phyloP scores from a whole-genome alignment of 2,888 invertebrate species.

The Amiota minor region DNA sequence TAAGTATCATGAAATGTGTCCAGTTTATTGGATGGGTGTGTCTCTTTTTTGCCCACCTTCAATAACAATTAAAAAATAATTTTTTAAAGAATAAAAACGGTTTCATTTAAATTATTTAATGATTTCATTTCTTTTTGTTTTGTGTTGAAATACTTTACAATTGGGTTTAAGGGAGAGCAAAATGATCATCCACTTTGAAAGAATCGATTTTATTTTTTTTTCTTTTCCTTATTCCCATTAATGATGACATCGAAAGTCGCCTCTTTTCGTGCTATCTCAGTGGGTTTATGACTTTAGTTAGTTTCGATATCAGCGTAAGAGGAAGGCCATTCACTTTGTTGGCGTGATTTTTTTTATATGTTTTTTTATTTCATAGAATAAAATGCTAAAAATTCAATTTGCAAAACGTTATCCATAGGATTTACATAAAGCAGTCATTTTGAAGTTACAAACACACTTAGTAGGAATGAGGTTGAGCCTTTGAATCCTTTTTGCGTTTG shows the following conservation, averaged over 20 bases:
- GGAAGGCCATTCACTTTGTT: background rate
- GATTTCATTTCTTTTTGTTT: too few relatives aligned
- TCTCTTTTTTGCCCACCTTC: too few relatives aligned
- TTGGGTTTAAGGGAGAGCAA: too few relatives aligned
- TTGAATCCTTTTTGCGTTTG: slow-evolving; percentile 35
- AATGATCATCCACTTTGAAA: too few relatives aligned
- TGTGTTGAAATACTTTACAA: too few relatives aligned
- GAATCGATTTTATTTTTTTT: too few relatives aligned
- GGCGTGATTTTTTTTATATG: background rate
- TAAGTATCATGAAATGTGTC: too few relatives aligned
- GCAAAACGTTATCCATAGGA: slow-evolving; percentile 71
- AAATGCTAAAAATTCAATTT: slow-evolving; percentile 70
- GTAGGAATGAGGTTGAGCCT: slow-evolving; percentile 35
- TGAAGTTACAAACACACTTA: slow-evolving; percentile 65
- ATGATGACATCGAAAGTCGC: slow-evolving; percentile 2
- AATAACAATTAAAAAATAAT: too few relatives aligned
- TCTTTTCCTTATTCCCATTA: too few relatives aligned
- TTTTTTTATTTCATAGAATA: slow-evolving; percentile 52
- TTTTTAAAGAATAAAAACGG: too few relatives aligned
- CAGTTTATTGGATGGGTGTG: too few relatives aligned
- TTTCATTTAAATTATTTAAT: too few relatives aligned
- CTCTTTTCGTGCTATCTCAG: slow-evolving; percentile 17
- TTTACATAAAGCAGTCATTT: slow-evolving; percentile 71
- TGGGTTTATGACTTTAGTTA: slow-evolving; percentile 19
- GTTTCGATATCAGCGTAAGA: background rate